phyloP scores from a whole-genome alignment of 2,797 vertebrate species.

The Sebastes itinus region DNA sequence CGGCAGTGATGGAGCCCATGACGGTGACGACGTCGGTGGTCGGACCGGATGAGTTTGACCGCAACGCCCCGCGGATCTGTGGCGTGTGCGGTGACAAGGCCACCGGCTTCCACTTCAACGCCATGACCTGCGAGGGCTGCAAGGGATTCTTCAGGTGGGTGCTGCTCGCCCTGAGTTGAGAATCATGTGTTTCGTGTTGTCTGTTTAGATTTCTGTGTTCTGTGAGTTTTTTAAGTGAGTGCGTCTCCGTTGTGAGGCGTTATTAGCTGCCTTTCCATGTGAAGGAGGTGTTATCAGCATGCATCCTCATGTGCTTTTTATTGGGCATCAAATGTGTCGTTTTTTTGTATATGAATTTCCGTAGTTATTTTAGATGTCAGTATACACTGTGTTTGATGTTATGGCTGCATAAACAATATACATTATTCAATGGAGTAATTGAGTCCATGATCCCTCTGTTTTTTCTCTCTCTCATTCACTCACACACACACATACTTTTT shows the following conservation, averaged over 20 bases:
- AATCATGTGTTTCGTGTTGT: background rate
- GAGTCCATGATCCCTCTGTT: too few relatives aligned
- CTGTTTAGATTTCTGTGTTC: background rate
- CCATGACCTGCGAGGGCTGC: conserved; percentile 99
- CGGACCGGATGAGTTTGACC: conserved; percentile 88
- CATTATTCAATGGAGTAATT: conserved; percentile 9
- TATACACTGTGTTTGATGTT: background rate
- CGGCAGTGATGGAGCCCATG: conserved; percentile 87
- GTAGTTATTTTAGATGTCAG: background rate
- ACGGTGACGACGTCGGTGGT: conserved; percentile 87
- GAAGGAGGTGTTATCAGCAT: background rate
- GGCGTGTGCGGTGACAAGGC: conserved; percentile 96
- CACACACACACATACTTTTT: background rate
- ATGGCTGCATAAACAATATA: conserved; percentile 1
- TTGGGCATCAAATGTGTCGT: too few relatives aligned
- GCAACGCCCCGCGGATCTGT: conserved; percentile 91
- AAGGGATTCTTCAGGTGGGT: conserved; percentile 97
- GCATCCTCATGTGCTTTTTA: too few relatives aligned
- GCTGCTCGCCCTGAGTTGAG: background rate
- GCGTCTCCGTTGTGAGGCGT: background rate
- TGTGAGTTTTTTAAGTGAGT: background rate
- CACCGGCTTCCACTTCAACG: conserved; percentile 98
- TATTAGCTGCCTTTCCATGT: background rate
- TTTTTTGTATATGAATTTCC: background rate
- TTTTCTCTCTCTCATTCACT: background rate